A percentile compares a stretch with the other conserved stretches of the same genome.
phyloP scores from a whole-genome alignment of 2,113 vertebrate genomes.

The Otus sunia region DNA sequence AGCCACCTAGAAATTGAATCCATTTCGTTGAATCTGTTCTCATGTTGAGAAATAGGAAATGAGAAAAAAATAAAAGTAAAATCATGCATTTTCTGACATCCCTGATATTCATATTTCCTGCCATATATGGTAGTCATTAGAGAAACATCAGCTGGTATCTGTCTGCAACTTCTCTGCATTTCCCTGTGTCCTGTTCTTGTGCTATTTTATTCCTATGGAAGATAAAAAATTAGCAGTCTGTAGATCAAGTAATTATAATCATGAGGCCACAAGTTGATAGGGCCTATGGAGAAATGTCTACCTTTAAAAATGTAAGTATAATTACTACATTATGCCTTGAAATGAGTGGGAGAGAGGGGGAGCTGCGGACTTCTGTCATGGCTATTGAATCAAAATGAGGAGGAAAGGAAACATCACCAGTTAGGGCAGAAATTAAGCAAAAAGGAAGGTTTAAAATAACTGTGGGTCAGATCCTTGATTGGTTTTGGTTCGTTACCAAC shows the following conservation, averaged over 20 bases:
- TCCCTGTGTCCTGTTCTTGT: background rate
- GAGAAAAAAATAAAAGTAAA: background rate
- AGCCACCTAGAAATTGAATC: slow-evolving; percentile 56
- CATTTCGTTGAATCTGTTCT: slow-evolving; percentile 49
- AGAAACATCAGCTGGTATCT: background rate
- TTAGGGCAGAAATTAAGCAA: background rate
- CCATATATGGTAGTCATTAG: background rate
- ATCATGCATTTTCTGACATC: background rate
- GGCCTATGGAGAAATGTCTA: slow-evolving; percentile 65
- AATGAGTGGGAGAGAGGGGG: slow-evolving; percentile 32
- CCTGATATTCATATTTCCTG: background rate
- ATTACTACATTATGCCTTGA: slow-evolving; percentile 41
- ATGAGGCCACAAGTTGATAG: slow-evolving; percentile 52
- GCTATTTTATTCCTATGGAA: slow-evolving; percentile 46
- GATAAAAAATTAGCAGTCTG: slow-evolving; percentile 54
- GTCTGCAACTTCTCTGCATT: background rate
- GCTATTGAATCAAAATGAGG: background rate
- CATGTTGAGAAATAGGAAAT: slow-evolving; percentile 13
- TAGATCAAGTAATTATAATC: slow-evolving; percentile 62
- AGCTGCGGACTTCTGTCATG: background rate
- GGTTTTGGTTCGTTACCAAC: background rate
- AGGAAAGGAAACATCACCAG: background rate
- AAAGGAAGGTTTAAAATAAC: background rate
- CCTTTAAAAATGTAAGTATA: slow-evolving; percentile 65
- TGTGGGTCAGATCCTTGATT: background rate